A percentile compares a stretch with the other conserved stretches of the same genome.
Conservation (phyloP, 2,888 invertebrate species). For the Clistopyga incitator region DNA sequence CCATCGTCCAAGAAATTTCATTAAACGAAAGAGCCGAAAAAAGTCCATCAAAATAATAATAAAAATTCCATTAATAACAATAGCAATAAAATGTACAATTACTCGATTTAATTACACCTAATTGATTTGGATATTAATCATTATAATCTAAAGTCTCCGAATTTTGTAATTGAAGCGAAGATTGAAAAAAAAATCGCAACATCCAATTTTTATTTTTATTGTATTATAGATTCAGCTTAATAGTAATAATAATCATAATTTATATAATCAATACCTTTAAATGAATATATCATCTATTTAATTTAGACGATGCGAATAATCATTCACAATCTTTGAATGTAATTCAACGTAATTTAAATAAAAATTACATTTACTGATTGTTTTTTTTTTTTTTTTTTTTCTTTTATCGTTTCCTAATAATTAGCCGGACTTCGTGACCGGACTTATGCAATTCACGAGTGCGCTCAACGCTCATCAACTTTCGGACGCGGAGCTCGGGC, state of each 20-base stretch:
- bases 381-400: background rate
- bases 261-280: too few species aligned
- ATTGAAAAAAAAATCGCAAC: background rate
- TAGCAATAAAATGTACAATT: too few species aligned
- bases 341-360: background rate
- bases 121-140: too few species aligned
- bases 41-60: background rate
- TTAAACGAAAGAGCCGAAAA: too few species aligned
- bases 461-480: slow-evolving; percentile 91
- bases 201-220: slow-evolving; percentile 2
- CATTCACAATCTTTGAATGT: background rate
- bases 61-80: too few species aligned
- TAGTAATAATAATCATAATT: too few species aligned
- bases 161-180: background rate
- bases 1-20: too few species aligned
- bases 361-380: background rate
- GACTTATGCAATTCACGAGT: slow-evolving; percentile 93
- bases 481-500: slow-evolving; percentile 95
- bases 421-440: slow-evolving; percentile 92
- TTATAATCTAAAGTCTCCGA: background rate
- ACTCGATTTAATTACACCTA: too few species aligned
- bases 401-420: slow-evolving; percentile 75
- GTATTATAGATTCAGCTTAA: too few species aligned
- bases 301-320: too few species aligned
- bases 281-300: too few species aligned